Evolutionary conservation across 2,797 vertebrate species (phyloP).

Genomic region (Myotis daubentonii): DNA sequence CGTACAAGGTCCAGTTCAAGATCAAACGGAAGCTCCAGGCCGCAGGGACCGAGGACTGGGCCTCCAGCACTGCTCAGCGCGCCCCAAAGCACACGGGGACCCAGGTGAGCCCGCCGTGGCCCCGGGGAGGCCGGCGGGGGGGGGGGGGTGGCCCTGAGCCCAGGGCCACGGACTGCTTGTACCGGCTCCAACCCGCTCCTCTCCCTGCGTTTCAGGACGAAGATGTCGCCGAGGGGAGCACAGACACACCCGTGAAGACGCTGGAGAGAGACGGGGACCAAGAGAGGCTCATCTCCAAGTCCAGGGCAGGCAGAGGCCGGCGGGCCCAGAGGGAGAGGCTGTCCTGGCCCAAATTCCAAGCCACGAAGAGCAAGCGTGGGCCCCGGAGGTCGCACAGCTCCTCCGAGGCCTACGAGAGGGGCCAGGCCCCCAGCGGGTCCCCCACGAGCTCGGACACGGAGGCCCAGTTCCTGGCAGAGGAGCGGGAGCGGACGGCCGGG

Average conservation of each 20-base stretch:
- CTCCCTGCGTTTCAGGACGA: conserved; percentile 75
- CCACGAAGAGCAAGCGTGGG: conserved; percentile 89
- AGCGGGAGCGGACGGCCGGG: conserved; percentile 84
- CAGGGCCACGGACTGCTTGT: rapidly evolving
- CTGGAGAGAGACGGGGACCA: conserved; percentile 81
- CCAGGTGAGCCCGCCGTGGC: conserved; percentile 75
- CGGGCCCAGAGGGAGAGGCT: conserved; percentile 91
- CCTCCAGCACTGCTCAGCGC: not conserved
- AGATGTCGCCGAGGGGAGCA: not conserved
- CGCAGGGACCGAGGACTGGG: conserved; percentile 80
- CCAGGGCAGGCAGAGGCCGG: conserved; percentile 88
- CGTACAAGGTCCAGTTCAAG: conserved; percentile 94
- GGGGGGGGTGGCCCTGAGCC: rapidly evolving
- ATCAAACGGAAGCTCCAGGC: conserved; percentile 89
- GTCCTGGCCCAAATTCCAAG: conserved; percentile 97
- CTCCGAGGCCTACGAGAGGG: conserved; percentile 93
- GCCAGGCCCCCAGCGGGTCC: conserved; percentile 88
- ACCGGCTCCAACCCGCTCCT: rapidly evolving
- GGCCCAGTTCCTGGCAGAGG: conserved; percentile 86
- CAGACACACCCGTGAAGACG: conserved; percentile 73
- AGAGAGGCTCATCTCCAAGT: conserved; percentile 84
- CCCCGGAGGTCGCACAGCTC: conserved; percentile 95
- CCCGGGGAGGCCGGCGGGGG: not conserved
- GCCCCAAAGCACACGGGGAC: conserved; percentile 58
- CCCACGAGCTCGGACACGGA: conserved; percentile 94